These are phyloP conservation scores for Lepetodrilus schrolli DNA, from an alignment of 2,888 invertebrate genomes.

Conservation along the genomic window DNA sequence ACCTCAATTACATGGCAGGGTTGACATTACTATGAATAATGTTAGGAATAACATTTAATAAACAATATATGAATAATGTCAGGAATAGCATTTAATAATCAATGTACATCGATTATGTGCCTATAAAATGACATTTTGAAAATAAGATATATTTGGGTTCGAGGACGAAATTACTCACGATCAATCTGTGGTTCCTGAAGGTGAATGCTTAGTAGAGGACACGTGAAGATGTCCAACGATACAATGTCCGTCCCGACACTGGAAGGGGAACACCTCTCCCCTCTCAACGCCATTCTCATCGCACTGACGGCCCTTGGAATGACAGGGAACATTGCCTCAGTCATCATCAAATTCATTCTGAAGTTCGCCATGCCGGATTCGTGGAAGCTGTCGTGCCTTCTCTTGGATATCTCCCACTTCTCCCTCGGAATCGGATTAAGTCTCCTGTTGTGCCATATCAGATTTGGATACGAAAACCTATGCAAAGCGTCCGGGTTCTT, in stretches of 20 bases:
- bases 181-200: no score
- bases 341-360: conserved; percentile 49
- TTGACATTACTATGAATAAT: no score
- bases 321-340: conserved; percentile 46
- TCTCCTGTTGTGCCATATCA: conserved; percentile 45
- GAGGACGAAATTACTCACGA: no score
- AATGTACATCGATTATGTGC: no score
- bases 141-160: no score
- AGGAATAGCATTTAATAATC: no score
- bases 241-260: background rate
- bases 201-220: no score
- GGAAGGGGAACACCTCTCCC: conserved; percentile 12
- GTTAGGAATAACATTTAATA: no score
- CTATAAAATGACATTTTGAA: no score
- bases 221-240: background rate
- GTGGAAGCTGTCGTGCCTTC: conserved; percentile 60
- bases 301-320: conserved; percentile 48
- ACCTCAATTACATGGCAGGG: no score
- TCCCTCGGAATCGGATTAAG: conserved; percentile 51
- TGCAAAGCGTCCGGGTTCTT: conserved; percentile 57
- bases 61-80: no score
- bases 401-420: conserved; percentile 53
- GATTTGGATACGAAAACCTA: conserved; percentile 30
- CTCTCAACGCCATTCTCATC: conserved; percentile 40
- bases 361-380: conserved; percentile 58